phyloP scores from a whole-genome alignment of 2,797 vertebrate species.

The Labeo calbasu region DNA sequence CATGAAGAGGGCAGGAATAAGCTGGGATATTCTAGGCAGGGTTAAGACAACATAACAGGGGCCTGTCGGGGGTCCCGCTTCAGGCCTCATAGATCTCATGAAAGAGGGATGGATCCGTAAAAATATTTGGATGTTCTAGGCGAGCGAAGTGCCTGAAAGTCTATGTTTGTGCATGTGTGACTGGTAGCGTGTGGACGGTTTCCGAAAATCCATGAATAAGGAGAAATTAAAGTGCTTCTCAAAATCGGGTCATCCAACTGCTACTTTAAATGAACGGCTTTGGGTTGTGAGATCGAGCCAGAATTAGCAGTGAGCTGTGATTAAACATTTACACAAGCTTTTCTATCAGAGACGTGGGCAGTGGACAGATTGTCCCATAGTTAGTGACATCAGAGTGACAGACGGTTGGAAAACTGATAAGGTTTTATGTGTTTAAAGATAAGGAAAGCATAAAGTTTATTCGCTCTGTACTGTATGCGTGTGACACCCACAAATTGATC shows the following conservation, averaged over 20 bases:
- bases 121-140: slow-evolving; percentile 61
- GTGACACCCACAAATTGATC: slow-evolving; percentile 27
- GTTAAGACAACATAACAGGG: slow-evolving; percentile 69
- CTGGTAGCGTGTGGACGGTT: slow-evolving; percentile 11
- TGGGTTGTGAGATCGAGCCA: slow-evolving; percentile 1
- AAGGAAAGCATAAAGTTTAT: slow-evolving; percentile 4
- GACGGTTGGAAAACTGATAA: slow-evolving; percentile 19
- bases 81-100: slow-evolving; percentile 32
- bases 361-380: slow-evolving; percentile 20
- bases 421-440: slow-evolving; percentile 28
- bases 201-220: slow-evolving; percentile 10
- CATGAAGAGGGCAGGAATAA: slow-evolving; percentile 67
- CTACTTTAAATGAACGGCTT: background rate
- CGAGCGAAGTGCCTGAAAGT: slow-evolving; percentile 23
- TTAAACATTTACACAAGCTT: slow-evolving; percentile 46
- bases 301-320: slow-evolving; percentile 31
- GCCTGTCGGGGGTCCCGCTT: slow-evolving; percentile 4
- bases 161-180: slow-evolving; percentile 33
- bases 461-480: slow-evolving; percentile 10
- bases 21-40: slow-evolving; percentile 67
- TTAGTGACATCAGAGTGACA: slow-evolving; percentile 16
- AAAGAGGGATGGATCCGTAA: slow-evolving; percentile 24
- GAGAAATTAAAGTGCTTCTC: slow-evolving; percentile 4
- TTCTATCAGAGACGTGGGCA: slow-evolving; percentile 15
- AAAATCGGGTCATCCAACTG: background rate